phyloP scores from a whole-genome alignment of 2,797 vertebrate genomes.

The Lacerta agilis region DNA sequence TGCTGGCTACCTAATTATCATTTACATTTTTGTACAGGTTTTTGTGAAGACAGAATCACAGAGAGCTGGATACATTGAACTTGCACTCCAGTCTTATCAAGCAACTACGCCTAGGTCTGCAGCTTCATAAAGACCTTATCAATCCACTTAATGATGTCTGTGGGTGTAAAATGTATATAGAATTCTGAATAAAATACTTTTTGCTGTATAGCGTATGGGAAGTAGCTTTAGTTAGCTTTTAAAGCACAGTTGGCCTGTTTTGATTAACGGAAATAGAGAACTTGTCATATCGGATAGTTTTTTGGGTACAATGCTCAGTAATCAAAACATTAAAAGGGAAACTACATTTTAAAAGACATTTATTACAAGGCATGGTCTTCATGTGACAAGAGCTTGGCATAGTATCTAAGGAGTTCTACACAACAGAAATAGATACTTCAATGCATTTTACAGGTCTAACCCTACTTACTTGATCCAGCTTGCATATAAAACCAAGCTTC shows the following conservation, averaged over 20 bases:
- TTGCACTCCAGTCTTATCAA: constrained; percentile 88
- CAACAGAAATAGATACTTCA: neutral
- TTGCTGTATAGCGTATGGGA: neutral
- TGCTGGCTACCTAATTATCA: neutral
- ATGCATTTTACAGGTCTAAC: neutral
- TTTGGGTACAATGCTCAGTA: neutral
- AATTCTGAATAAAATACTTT: constrained; percentile 1
- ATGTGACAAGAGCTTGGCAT: neutral
- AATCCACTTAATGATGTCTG: fast-evolving
- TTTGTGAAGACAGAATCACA: constrained; percentile 90
- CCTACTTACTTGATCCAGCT: constrained; percentile 41
- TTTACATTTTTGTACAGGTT: constrained; percentile 77
- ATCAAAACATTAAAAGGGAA: neutral
- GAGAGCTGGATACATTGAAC: constrained; percentile 86
- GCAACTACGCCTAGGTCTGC: constrained; percentile 76
- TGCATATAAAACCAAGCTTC: constrained; percentile 46
- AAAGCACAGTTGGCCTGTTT: neutral
- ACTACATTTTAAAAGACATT: constrained; percentile 34
- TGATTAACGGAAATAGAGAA: neutral
- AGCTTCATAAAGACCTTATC: constrained; percentile 67
- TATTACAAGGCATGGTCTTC: constrained; percentile 23
- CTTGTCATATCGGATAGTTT: neutral
- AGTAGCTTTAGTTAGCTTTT: neutral
- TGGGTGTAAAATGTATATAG: constrained; percentile 10
- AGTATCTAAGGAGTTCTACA: neutral